Conservation (phyloP, 2,797 vertebrate genomes). For the Rhynchonycteris naso region DNA sequence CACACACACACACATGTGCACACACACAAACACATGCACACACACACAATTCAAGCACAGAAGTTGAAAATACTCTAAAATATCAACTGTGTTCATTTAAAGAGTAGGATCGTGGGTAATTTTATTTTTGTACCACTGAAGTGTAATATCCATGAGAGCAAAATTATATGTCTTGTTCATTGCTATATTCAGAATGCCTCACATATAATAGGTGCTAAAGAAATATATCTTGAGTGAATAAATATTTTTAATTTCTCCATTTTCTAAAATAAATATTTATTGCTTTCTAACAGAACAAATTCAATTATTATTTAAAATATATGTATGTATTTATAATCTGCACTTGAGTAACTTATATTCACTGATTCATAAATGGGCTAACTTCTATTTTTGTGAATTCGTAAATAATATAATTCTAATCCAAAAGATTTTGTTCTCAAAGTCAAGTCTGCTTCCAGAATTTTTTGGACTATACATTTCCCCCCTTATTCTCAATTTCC, state of each 20-base stretch:
- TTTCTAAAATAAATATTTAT: conserved; percentile 9
- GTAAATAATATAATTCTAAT: background rate
- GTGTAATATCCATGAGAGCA: background rate
- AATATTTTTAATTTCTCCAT: background rate
- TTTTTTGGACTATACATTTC: background rate
- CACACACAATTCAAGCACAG: background rate
- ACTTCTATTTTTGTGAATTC: background rate
- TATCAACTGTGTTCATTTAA: background rate
- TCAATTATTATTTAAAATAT: background rate
- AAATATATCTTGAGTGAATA: background rate
- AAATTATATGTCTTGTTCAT: background rate
- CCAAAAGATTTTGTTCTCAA: background rate
- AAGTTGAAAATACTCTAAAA: background rate
- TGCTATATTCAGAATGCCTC: background rate
- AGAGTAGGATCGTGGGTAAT: background rate
- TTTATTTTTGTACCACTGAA: background rate
- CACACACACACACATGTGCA: background rate
- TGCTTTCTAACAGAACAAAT: background rate
- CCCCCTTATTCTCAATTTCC: background rate
- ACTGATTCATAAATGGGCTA: background rate
- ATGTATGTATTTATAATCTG: background rate
- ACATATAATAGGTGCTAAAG: background rate
- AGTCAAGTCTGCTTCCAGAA: background rate
- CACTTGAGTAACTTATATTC: background rate
- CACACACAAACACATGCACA: background rate